A percentile compares a stretch with the other conserved stretches of the same genome.
Conservation (phyloP, 30 jellyfish, hydroid and myxozoan species). For the Turritopsis dohrnii region DNA sequence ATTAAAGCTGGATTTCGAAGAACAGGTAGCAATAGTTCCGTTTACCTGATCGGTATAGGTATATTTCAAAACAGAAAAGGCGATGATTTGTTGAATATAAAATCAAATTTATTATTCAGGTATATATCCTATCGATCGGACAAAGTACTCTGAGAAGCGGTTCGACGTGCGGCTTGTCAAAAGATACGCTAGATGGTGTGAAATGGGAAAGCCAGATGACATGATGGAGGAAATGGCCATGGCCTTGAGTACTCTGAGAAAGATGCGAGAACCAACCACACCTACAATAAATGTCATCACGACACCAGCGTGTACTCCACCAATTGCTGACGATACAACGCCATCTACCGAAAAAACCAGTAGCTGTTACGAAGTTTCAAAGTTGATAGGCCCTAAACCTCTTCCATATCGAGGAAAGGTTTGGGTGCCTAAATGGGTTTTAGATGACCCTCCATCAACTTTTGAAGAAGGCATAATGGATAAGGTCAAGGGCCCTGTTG, state of each 20-base stretch:
- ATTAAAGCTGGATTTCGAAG: slow-evolving; percentile 23
- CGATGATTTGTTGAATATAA: background rate
- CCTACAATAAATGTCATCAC: background rate
- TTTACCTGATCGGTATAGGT: background rate
- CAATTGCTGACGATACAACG: too few species aligned
- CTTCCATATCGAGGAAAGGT: too few species aligned
- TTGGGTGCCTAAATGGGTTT: slow-evolving; percentile 5
- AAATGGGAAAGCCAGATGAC: slow-evolving; percentile 30
- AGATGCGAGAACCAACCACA: slow-evolving; percentile 4
- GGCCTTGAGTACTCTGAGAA: slow-evolving; percentile 21
- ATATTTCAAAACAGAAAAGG: background rate
- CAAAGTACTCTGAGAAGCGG: slow-evolving; percentile 31
- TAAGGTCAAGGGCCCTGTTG: background rate
- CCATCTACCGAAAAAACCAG: background rate
- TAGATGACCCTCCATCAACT: background rate
- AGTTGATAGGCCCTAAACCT: background rate
- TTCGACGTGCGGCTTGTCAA: slow-evolving; percentile 23
- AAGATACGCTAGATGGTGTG: slow-evolving; percentile 22
- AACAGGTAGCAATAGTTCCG: background rate
- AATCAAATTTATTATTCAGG: background rate
- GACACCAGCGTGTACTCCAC: background rate
- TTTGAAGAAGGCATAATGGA: background rate
- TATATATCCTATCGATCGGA: slow-evolving; percentile 25
- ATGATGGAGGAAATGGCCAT: slow-evolving; percentile 25
- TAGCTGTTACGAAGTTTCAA: background rate